Percentiles rank a stretch among this genome's conserved stretches.
Evolutionary conservation across 2,888 invertebrate species (phyloP).

Genomic region (Acanthacorydalis orientalis): DNA sequence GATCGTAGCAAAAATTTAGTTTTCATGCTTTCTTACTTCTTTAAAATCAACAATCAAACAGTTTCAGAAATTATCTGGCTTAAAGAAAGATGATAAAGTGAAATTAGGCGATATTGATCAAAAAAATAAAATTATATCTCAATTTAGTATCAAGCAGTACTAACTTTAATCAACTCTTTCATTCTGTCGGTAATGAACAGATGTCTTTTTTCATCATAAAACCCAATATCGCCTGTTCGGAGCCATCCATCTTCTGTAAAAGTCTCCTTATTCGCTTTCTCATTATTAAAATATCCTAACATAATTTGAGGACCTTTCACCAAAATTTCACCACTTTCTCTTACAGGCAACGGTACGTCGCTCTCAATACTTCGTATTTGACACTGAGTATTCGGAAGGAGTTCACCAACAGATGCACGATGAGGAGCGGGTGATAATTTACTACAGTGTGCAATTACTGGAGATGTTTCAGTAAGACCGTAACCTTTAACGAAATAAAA

Average conservation of each 20-base stretch:
- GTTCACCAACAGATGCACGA: slow-evolving; percentile 39
- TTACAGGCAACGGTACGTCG: slow-evolving; percentile 31
- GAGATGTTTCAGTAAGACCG: slow-evolving; percentile 56
- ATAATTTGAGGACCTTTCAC: slow-evolving; percentile 68
- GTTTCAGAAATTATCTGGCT: no score
- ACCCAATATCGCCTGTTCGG: slow-evolving; percentile 42
- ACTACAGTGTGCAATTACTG: slow-evolving; percentile 28
- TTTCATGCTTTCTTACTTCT: no score
- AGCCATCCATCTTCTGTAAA: slow-evolving; percentile 59
- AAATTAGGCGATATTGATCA: not conserved
- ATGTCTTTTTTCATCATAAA: slow-evolving; percentile 42
- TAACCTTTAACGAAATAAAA: slow-evolving; percentile 34
- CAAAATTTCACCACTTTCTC: slow-evolving; percentile 21
- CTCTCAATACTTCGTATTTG: slow-evolving; percentile 19
- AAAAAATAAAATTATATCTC: not conserved
- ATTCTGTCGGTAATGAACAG: slow-evolving; percentile 58
- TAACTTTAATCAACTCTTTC: slow-evolving; percentile 72
- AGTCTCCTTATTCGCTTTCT: slow-evolving; percentile 49
- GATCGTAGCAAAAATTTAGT: no score
- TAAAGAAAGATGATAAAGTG: no score
- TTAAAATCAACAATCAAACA: no score
- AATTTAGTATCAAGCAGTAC: slow-evolving; percentile 11
- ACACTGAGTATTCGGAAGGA: slow-evolving; percentile 24
- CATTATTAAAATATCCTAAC: slow-evolving; percentile 61
- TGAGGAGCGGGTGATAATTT: slow-evolving; percentile 19